These are phyloP conservation scores for Pantherophis vulpinus DNA, from an alignment of 2,797 vertebrate species.

Conservation along the genomic window DNA sequence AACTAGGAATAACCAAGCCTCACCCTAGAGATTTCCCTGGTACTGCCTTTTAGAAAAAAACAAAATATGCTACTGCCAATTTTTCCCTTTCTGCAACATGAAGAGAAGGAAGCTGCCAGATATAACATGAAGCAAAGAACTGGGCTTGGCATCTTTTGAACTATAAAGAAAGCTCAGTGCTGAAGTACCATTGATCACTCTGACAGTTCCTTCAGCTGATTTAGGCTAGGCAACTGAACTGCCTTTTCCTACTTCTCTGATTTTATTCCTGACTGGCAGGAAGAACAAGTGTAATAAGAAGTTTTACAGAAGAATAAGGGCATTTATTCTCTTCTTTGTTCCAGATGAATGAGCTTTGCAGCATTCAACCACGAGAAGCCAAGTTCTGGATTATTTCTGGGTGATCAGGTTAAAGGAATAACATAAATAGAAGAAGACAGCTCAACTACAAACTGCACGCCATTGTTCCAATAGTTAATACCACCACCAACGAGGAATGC, in stretches of 20 bases:
- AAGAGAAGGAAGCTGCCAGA: neutral
- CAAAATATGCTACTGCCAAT: neutral
- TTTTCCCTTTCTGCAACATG: neutral
- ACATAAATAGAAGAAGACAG: neutral
- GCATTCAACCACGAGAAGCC: neutral
- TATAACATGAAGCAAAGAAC: conserved; percentile 16
- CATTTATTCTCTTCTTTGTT: conserved; percentile 2
- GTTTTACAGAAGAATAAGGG: neutral
- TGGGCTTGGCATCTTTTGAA: neutral
- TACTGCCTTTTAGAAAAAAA: neutral
- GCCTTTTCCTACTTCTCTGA: conserved; percentile 10
- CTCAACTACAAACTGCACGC: neutral
- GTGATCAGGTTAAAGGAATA: neutral
- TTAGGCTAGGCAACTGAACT: conserved; percentile 8
- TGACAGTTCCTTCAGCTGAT: conserved; percentile 14
- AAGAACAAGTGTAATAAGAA: conserved; percentile 17
- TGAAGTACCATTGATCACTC: neutral
- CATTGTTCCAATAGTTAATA: neutral
- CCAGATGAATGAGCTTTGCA: neutral
- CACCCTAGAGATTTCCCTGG: conserved; percentile 17
- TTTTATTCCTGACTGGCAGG: conserved; percentile 16
- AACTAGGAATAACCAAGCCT: conserved; percentile 11
- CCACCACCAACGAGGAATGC: neutral
- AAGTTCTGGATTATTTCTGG: conserved; percentile 1
- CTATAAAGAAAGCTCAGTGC: neutral